Base-by-base conservation (phyloP, 2,113 vertebrate genomes). In the Trachemys scripta region DNA sequence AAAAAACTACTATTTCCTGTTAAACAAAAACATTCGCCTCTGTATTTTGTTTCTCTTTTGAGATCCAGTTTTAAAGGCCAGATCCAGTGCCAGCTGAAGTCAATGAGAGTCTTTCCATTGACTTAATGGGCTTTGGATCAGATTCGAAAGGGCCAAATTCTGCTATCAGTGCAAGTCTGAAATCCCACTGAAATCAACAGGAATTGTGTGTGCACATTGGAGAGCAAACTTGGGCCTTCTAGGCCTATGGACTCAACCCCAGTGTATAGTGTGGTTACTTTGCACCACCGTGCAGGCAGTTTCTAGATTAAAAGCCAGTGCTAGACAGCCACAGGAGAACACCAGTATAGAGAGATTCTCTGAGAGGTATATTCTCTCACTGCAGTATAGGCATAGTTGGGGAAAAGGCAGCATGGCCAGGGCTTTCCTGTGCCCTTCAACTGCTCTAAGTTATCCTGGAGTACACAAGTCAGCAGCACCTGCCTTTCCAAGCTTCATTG, bases 1-100 rank as follows among this genome's bases (percentile, higher is more conserved):
- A 38, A 72, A 72, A n/a, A 72, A 29, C 20, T 35, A 31, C 27
- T 47, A 78, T 85, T 93, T 14, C 19, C 42, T 88, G 78, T 45
- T 94, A 65, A 92, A 45, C 25, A 27, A 78, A 78, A 47, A 78
- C 5, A 6, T 47, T 81, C 65, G 29, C 19, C 2, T 82, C 38
- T 17, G 1, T 80, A 38, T 38, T 72, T 20, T 72, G 9, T 72
- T 72, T 72, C 93, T 22, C 90, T 95, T 90, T 57, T 87, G 65
- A 11, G 72, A 2, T 1, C 0, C 0, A 0, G 45, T 80, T 88
- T 22, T 88, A 54, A 6, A 17, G 38, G 51, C 25, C 75, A 24
- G 12, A 45, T 78, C 14, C 49, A 83, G 92, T 89, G 51, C 2
- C 1, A 19, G 47, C 19, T 47, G 25, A 84, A 42, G 10, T 19